Percentiles rank a stretch among this genome's conserved stretches.
phyloP scores from a whole-genome alignment of 2,797 vertebrate species.

The Urosaurus nigricauda region DNA sequence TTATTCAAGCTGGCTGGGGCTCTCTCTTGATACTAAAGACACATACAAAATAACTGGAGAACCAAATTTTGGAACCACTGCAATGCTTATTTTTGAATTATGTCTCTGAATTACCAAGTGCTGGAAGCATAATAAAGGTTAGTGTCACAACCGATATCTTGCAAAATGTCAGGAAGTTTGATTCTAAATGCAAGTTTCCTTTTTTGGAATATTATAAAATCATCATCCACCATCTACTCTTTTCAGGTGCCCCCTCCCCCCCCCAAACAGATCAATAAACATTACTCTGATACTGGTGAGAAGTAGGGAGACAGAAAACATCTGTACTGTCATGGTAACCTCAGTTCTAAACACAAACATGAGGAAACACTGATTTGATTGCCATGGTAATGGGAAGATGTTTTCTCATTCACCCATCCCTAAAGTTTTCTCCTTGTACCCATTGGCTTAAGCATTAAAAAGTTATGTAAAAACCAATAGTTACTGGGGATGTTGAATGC shows the following conservation, averaged over 20 bases:
- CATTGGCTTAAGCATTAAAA: background rate
- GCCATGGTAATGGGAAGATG: background rate
- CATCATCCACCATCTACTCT: too few species aligned
- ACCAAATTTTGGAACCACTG: too few species aligned
- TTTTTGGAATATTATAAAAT: too few species aligned
- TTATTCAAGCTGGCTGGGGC: too few species aligned
- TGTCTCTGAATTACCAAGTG: background rate
- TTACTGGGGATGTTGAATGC: background rate
- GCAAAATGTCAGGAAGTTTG: too few species aligned
- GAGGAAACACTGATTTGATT: background rate
- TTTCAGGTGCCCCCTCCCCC: rapidly evolving
- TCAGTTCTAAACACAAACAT: background rate
- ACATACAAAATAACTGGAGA: too few species aligned
- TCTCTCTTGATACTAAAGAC: too few species aligned
- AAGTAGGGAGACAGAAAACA: background rate
- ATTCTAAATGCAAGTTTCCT: too few species aligned
- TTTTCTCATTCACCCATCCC: background rate
- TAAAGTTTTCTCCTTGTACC: background rate
- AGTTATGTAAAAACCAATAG: background rate
- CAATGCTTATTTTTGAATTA: background rate
- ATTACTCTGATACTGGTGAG: background rate
- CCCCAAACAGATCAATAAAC: background rate
- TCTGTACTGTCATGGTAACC: background rate
- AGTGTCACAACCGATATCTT: too few species aligned
- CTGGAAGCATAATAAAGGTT: background rate